A percentile compares a stretch with the other conserved stretches of the same genome.
Conservation (phyloP, 2,888 invertebrate genomes). For the Geophilus truncorum region DNA sequence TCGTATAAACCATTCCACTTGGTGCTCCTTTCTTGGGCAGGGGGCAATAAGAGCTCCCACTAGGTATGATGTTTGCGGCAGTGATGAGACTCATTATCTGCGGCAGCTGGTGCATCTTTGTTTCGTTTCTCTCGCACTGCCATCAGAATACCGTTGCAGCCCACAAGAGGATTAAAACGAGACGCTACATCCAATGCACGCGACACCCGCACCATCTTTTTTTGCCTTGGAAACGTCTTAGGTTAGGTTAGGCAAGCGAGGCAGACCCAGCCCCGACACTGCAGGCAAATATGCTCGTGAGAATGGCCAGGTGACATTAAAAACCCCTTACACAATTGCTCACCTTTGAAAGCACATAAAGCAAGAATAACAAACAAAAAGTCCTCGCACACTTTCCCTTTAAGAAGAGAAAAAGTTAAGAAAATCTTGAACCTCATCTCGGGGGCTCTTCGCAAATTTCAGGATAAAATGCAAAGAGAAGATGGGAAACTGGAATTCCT, state of each 20-base stretch:
- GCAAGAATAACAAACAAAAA: not conserved
- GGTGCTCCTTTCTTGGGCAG: not conserved
- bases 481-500: not conserved
- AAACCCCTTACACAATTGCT: not conserved
- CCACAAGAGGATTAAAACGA: constrained; percentile 14
- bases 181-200: not conserved
- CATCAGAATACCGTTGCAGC: not conserved
- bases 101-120: constrained; percentile 20
- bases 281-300: not conserved
- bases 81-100: constrained; percentile 20
- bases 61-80: constrained; percentile 20
- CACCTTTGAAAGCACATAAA: not conserved
- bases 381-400: too few relatives aligned
- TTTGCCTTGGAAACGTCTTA: not conserved
- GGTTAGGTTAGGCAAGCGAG: not conserved
- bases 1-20: constrained; percentile 2
- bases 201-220: not conserved
- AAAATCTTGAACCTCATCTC: not conserved
- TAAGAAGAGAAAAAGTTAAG: not conserved
- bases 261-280: not conserved
- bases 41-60: constrained; percentile 20
- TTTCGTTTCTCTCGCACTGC: not conserved
- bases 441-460: not conserved
- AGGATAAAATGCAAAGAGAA: not conserved
- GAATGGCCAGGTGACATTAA: not conserved